These are phyloP conservation scores for Laupala kohalensis DNA, from an alignment of 1,140 invertebrate genomes.

Conservation along the genomic window DNA sequence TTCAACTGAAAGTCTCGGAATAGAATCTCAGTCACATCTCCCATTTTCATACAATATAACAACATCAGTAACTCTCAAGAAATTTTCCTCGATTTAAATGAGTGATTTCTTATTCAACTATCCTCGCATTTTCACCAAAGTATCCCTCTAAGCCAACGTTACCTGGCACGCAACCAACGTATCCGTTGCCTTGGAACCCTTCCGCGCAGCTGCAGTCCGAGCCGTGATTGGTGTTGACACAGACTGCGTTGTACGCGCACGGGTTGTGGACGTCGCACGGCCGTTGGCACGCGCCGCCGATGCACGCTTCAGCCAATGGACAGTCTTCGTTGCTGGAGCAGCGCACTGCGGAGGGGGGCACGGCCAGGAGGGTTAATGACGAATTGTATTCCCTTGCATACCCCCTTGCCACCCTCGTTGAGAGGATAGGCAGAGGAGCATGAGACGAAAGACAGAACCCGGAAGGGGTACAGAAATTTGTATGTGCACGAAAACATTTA, in stretches of 20 bases:
- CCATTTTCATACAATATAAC: no score
- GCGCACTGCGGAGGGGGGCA: slow-evolving; percentile 40
- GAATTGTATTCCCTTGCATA: no score
- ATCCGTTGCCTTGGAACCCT: slow-evolving; percentile 75
- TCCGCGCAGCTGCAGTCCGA: slow-evolving; percentile 72
- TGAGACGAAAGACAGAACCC: neutral
- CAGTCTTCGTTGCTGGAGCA: slow-evolving; percentile 72
- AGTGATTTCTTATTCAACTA: no score
- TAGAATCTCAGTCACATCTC: no score
- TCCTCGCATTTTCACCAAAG: neutral
- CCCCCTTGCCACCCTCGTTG: no score
- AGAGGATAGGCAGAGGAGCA: slow-evolving; percentile 21
- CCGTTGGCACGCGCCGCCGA: slow-evolving; percentile 62
- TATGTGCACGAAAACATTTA: no score
- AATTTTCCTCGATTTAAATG: no score
- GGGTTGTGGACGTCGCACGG: slow-evolving; percentile 70
- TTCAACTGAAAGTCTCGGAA: no score
- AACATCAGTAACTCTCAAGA: no score
- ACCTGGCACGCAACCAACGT: slow-evolving; percentile 62
- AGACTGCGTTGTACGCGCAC: slow-evolving; percentile 70
- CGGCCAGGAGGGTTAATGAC: slow-evolving; percentile 21
- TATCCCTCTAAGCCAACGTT: slow-evolving; percentile 23
- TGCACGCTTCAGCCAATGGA: slow-evolving; percentile 63
- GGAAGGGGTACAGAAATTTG: no score
- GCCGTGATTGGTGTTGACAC: slow-evolving; percentile 75